Evolutionary conservation across 1,140 invertebrate species (phyloP).

Genomic region (Euwallacea similis): DNA sequence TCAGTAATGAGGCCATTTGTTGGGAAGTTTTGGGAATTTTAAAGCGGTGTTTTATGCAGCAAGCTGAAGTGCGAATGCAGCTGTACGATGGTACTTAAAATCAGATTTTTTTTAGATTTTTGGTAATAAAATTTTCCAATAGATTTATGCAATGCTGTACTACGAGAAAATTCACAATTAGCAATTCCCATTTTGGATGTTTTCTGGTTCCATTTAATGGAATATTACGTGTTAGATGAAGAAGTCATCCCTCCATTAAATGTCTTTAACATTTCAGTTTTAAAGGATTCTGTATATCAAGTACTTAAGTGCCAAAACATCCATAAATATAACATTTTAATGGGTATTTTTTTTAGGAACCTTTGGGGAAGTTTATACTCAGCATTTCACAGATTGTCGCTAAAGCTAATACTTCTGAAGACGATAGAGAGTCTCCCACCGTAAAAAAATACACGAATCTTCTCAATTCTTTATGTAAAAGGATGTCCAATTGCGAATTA

Average conservation of each 20-base stretch:
- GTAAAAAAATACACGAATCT: constrained; percentile 41
- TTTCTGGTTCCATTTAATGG: constrained; percentile 56
- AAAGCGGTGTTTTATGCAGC: constrained; percentile 62
- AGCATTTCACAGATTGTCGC: constrained; percentile 45
- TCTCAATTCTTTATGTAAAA: constrained; percentile 44
- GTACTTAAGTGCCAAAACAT: too few relatives aligned
- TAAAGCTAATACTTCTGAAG: constrained; percentile 42
- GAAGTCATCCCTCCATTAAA: constrained; percentile 53
- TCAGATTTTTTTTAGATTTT: background rate
- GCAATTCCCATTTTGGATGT: constrained; percentile 55
- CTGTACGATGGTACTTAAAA: constrained; percentile 58
- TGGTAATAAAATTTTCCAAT: too few relatives aligned
- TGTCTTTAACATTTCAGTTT: constrained; percentile 54
- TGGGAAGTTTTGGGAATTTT: constrained; percentile 64
- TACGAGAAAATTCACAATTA: constrained; percentile 54
- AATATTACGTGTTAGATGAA: constrained; percentile 56
- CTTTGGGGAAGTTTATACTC: constrained; percentile 50
- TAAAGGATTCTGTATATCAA: constrained; percentile 10
- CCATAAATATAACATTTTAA: too few relatives aligned
- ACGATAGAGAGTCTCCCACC: constrained; percentile 39
- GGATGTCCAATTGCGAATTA: constrained; percentile 51
- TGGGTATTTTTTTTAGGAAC: constrained; percentile 46
- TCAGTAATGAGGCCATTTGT: constrained; percentile 60
- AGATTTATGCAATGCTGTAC: constrained; percentile 56
- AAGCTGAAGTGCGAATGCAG: constrained; percentile 58